Evolutionary conservation across 2,113 vertebrate species (phyloP), one percentile per base, ranked within the genome.

Genomic region (Anolis carolinensis): DNA sequence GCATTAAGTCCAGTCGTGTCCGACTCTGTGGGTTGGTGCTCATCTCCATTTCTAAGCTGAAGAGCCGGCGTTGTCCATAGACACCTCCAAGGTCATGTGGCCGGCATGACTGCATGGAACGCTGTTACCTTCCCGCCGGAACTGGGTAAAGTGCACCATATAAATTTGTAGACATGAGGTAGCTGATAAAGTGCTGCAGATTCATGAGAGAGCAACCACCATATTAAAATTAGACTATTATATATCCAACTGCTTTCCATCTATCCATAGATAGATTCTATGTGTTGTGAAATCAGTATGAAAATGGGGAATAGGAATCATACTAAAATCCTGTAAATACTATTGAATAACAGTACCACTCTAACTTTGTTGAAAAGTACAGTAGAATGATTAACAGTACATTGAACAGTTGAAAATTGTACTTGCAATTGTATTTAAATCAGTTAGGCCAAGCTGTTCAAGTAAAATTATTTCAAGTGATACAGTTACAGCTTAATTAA

Each of bases 401-500:
- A 87, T 27, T 88, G n/a, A n/a, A n/a, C n/a, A n/a, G n/a, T 71
- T 81, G 0, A 0, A 88, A 32, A 79, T 14, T 0, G 10, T 55
- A 80, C 34, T 79, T 30, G 13, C 7, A 81, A 86, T 86, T 79
- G 3, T 18, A 27, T 39, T 90, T 89, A 36, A 55, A 85, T 70
- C 27, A 39, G 18, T 6, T 75, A 75, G 44, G 20, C 68, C 27
- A 34, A 70, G 25, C 65, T 44, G 32, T 81, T 70, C 50, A 32
- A 48, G 18, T 18, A 65, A 30, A 3, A 48, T 68, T 55, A n/a
- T 71, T 36, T 70, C 18, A 84, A 83, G 80, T 59, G 1, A 7
- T 83, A 87, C 39, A 73, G 21, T 83, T 94, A 76, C 59, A 83
- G 20, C 1, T 71, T 3, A 2, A 86, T 90, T 80, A 82, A 89